phyloP scores from a whole-genome alignment of 1,140 invertebrate species.

The Lasaia peninsularis region DNA sequence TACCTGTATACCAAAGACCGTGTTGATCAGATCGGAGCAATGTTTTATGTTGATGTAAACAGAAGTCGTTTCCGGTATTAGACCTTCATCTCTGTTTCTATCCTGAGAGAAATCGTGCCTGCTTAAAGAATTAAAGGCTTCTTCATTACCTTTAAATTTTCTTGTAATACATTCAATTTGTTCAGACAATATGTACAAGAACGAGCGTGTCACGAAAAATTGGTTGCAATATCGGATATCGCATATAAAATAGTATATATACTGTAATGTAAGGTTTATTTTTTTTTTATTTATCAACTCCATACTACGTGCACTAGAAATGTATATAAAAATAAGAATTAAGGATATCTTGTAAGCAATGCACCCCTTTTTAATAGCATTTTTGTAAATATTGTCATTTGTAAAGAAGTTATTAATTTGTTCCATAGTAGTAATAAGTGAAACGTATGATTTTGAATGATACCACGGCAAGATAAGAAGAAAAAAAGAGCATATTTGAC shows the following conservation, averaged over 20 bases:
- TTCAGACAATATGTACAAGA: neutral
- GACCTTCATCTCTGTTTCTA: neutral
- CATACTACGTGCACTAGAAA: neutral
- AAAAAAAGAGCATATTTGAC: no score
- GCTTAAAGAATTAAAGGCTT: neutral
- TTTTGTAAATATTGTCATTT: neutral
- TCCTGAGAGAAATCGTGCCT: neutral
- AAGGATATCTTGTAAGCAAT: neutral
- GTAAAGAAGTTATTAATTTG: no score
- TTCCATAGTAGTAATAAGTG: no score
- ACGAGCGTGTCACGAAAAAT: neutral
- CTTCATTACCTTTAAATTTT: neutral
- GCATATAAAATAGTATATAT: neutral
- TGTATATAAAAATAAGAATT: neutral
- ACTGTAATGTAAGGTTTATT: no score
- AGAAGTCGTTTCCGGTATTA: neutral
- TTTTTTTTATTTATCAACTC: no score
- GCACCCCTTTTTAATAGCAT: neutral
- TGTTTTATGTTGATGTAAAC: neutral
- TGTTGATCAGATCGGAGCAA: neutral
- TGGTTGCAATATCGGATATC: neutral
- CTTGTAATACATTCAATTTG: neutral
- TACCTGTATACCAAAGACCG: neutral
- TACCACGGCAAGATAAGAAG: no score
- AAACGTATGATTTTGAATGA: no score